Evolutionary conservation across 2,113 vertebrate species (phyloP).

Genomic region (Triplophysa tibetana): DNA sequence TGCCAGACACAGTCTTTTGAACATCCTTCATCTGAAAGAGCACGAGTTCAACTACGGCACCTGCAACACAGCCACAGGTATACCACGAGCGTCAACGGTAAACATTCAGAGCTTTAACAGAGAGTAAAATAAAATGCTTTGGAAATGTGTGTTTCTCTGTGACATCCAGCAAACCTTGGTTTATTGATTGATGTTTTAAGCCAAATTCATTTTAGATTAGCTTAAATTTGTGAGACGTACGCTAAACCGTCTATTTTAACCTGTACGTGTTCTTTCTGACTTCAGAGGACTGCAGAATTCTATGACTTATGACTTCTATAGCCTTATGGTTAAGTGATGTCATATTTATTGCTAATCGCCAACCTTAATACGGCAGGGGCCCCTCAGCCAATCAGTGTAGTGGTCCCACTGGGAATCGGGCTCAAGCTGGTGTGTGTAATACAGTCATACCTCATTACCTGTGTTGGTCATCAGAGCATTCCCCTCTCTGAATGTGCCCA

Average conservation of each 20-base stretch:
- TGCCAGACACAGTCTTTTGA: slow-evolving; percentile 79
- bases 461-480: slow-evolving; percentile 45
- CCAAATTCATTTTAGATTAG: background rate
- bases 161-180: background rate
- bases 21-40: slow-evolving; percentile 70
- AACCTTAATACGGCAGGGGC: slow-evolving; percentile 37
- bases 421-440: slow-evolving; percentile 50
- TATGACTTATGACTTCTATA: slow-evolving; percentile 2
- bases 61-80: slow-evolving; percentile 72
- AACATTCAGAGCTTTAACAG: slow-evolving; percentile 43
- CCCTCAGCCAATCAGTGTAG: slow-evolving; percentile 30
- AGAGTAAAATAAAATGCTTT: slow-evolving; percentile 42
- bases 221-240: background rate
- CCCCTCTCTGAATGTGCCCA: slow-evolving; percentile 13
- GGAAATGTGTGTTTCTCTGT: slow-evolving; percentile 7
- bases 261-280: background rate
- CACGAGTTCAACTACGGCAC: slow-evolving; percentile 71
- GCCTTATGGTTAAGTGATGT: slow-evolving; percentile 45
- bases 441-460: slow-evolving; percentile 56
- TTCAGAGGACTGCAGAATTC: background rate
- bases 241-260: background rate
- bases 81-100: slow-evolving; percentile 70
- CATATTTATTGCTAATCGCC: slow-evolving; percentile 53
- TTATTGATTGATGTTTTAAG: background rate
- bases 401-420: slow-evolving; percentile 31